Evolutionary conservation across 1,140 invertebrate species (phyloP).

Genomic region (Neodiprion virginianus): DNA sequence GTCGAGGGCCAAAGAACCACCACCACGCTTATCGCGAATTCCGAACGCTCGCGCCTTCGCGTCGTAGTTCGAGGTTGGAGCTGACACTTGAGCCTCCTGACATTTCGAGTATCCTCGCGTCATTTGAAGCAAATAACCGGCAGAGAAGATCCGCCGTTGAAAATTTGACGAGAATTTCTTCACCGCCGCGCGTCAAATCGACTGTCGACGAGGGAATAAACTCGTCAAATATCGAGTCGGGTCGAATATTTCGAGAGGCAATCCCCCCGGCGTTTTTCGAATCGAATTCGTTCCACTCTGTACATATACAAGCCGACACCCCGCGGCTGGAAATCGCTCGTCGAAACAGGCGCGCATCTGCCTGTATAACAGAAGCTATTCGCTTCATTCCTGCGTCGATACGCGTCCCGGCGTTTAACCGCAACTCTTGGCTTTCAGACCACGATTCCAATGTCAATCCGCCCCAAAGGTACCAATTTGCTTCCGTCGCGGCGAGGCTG

Average conservation of each 20-base stretch:
- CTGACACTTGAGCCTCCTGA: background rate
- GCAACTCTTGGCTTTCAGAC: conserved; percentile 4
- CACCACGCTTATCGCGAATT: background rate
- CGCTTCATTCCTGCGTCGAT: background rate
- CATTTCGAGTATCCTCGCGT: background rate
- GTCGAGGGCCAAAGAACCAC: background rate
- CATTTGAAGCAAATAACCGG: background rate
- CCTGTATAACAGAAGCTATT: background rate
- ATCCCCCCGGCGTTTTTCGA: too few species aligned
- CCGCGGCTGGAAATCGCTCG: too few species aligned
- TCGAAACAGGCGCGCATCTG: too few species aligned
- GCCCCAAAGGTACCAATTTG: conserved; percentile 2
- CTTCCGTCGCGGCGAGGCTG: background rate
- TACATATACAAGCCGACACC: too few species aligned
- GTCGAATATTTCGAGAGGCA: too few species aligned
- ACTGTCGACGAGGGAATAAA: too few species aligned
- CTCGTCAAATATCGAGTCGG: too few species aligned
- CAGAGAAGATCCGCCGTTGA: background rate
- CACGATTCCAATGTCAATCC: conserved; percentile 7
- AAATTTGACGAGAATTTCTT: background rate
- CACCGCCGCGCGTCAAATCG: too few species aligned
- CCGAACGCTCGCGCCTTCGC: background rate
- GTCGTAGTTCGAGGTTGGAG: background rate
- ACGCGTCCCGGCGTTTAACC: conserved; percentile 1
- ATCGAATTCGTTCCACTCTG: too few species aligned